Percentiles rank a stretch among this genome's conserved stretches.
phyloP scores from a whole-genome alignment of 2,797 vertebrate species.

The Antennarius maculatus region DNA sequence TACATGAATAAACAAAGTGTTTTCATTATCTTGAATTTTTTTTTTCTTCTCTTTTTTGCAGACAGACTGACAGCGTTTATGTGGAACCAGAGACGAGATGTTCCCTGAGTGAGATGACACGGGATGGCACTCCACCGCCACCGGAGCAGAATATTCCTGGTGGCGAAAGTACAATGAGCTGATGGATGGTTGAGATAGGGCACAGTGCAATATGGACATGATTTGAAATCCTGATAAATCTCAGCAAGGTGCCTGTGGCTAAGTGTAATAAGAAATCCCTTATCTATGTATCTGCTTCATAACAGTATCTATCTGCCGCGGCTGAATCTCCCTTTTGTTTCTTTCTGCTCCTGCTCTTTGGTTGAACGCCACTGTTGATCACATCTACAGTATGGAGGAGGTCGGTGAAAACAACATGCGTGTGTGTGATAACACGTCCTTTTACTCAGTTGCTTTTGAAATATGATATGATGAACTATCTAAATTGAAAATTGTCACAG shows the following conservation, averaged over 20 bases:
- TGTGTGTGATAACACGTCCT: slow-evolving; percentile 47
- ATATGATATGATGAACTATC: slow-evolving; percentile 67
- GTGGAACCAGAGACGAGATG: slow-evolving; percentile 42
- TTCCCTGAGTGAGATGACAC: slow-evolving; percentile 58
- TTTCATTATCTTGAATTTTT: slow-evolving; percentile 40
- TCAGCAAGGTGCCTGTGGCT: slow-evolving; percentile 75
- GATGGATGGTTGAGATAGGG: slow-evolving; percentile 81
- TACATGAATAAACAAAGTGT: slow-evolving; percentile 35
- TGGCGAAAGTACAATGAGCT: slow-evolving; percentile 73
- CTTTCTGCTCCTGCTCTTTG: slow-evolving; percentile 61
- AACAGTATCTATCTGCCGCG: slow-evolving; percentile 67
- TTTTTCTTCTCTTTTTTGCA: background rate
- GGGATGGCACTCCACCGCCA: slow-evolving; percentile 51
- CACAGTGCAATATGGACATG: slow-evolving; percentile 82
- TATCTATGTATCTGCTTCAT: slow-evolving; percentile 81
- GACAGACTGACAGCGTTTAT: slow-evolving; percentile 34
- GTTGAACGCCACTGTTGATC: slow-evolving; percentile 65
- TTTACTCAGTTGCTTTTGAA: slow-evolving; percentile 60
- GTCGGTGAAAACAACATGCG: slow-evolving; percentile 47
- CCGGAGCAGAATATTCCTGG: slow-evolving; percentile 66
- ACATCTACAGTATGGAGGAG: slow-evolving; percentile 48
- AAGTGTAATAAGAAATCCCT: slow-evolving; percentile 85
- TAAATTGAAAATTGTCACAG: slow-evolving; percentile 61
- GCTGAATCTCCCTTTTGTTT: slow-evolving; percentile 70
- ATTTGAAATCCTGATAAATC: slow-evolving; percentile 85